These are phyloP conservation scores for Apostichopus leukothele DNA, from an alignment of 53 echinoderm and acorn worm species.

Conservation along the genomic window DNA sequence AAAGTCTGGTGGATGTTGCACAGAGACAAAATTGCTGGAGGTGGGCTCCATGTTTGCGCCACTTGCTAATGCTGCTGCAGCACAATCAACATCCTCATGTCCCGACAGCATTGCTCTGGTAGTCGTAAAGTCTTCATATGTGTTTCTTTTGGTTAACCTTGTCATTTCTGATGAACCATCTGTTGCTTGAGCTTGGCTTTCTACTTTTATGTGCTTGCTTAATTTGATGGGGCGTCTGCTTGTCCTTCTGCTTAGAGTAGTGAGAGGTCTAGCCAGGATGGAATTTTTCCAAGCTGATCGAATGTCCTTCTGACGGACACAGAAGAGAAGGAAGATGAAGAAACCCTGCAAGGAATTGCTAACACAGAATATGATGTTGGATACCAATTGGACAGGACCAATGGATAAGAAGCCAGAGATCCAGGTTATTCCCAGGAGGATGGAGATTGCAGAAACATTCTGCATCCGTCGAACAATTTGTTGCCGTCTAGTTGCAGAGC, in stretches of 20 bases:
- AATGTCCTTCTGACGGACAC: slow-evolving; percentile 65
- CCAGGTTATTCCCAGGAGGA: slow-evolving; percentile 78
- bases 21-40: neutral
- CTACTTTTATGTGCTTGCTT: neutral
- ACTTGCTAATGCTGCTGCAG: neutral
- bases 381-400: slow-evolving; percentile 48
- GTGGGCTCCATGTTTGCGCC: neutral
- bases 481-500: neutral
- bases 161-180: neutral
- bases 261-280: slow-evolving; percentile 4
- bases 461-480: slow-evolving; percentile 54
- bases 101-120: neutral
- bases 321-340: slow-evolving; percentile 78
- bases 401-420: slow-evolving; percentile 72
- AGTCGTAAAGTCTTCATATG: neutral
- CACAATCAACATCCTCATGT: neutral
- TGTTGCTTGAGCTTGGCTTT: neutral
- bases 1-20: neutral
- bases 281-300: slow-evolving; percentile 55
- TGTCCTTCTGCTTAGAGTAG: neutral
- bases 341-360: slow-evolving; percentile 82
- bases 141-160: neutral
- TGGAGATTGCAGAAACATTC: slow-evolving; percentile 73
- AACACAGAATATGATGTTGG: slow-evolving; percentile 75
- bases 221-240: neutral